Conservation (phyloP, 2,888 invertebrate species). For the Gymnocheta viridis region DNA sequence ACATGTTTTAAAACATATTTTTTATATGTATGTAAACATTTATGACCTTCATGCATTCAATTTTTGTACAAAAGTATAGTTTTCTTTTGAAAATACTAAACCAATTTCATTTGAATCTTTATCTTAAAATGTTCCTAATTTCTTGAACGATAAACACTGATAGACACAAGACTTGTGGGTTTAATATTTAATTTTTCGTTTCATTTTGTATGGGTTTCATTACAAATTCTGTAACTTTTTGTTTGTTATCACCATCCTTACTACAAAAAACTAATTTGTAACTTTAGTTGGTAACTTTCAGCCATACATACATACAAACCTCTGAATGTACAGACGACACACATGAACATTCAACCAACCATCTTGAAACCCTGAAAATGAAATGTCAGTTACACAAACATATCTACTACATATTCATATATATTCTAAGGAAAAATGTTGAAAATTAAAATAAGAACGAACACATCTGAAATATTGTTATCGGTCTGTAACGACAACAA, state of each 20-base stretch:
- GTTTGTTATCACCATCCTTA: slow-evolving; percentile 51
- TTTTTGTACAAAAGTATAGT: not conserved
- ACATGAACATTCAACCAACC: slow-evolving; percentile 28
- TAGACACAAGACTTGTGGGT: slow-evolving; percentile 10
- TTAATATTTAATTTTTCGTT: slow-evolving; percentile 19
- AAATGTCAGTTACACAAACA: slow-evolving; percentile 51
- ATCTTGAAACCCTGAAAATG: slow-evolving; percentile 52
- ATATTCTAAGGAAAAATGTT: slow-evolving; percentile 29
- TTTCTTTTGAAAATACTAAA: not conserved
- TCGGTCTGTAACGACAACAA: slow-evolving; percentile 60
- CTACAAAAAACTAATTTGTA: slow-evolving; percentile 69
- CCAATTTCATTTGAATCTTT: slow-evolving; percentile 56
- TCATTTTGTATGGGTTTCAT: slow-evolving; percentile 24
- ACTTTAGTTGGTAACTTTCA: slow-evolving; percentile 50
- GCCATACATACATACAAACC: slow-evolving; percentile 3
- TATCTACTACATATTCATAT: too few relatives aligned
- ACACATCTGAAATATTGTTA: slow-evolving; percentile 56
- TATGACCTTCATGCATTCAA: not conserved
- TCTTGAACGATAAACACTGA: slow-evolving; percentile 49
- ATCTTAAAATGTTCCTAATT: slow-evolving; percentile 66
- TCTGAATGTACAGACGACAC: not conserved
- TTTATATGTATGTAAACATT: not conserved
- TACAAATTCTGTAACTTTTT: slow-evolving; percentile 45
- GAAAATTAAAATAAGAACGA: slow-evolving; percentile 9
- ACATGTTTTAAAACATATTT: not conserved